A percentile compares a stretch with the other conserved stretches of the same genome.
phyloP scores from a whole-genome alignment of 1,140 invertebrate species.

The Dryas iulia region DNA sequence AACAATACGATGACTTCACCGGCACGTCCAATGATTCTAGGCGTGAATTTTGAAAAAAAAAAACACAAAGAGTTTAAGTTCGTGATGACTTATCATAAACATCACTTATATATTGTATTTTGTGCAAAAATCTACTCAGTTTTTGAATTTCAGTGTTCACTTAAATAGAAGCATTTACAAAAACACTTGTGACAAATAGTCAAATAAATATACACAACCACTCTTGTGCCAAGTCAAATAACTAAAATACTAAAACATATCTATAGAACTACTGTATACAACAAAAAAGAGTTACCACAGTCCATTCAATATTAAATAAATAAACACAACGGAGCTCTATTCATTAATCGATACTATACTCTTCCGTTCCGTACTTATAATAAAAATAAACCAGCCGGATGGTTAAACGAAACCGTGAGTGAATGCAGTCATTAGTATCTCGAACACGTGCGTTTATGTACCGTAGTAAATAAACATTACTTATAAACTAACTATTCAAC shows the following conservation, averaged over 20 bases:
- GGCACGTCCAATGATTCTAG: background rate
- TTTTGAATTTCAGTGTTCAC: background rate
- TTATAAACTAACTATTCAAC: background rate
- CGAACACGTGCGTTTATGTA: slow-evolving; percentile 36
- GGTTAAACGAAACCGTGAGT: slow-evolving; percentile 41
- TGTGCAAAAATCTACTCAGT: background rate
- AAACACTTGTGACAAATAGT: background rate
- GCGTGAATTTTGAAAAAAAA: too few relatives aligned
- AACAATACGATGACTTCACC: slow-evolving; percentile 45
- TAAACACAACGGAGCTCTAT: slow-evolving; percentile 29
- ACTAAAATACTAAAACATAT: background rate
- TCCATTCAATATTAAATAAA: slow-evolving; percentile 7
- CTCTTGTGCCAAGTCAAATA: background rate
- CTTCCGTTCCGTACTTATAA: slow-evolving; percentile 36
- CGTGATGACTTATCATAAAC: too few relatives aligned
- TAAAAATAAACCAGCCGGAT: slow-evolving; percentile 57
- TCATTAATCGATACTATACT: slow-evolving; percentile 40
- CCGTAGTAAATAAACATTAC: slow-evolving; percentile 44
- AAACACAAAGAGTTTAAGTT: too few relatives aligned
- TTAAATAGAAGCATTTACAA: background rate
- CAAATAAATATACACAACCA: background rate
- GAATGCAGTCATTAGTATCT: slow-evolving; percentile 41
- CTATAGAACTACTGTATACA: background rate
- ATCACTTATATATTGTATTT: too few relatives aligned
- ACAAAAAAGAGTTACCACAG: background rate